Conservation (phyloP, 2,797 vertebrate species). For the Avahi laniger region DNA sequence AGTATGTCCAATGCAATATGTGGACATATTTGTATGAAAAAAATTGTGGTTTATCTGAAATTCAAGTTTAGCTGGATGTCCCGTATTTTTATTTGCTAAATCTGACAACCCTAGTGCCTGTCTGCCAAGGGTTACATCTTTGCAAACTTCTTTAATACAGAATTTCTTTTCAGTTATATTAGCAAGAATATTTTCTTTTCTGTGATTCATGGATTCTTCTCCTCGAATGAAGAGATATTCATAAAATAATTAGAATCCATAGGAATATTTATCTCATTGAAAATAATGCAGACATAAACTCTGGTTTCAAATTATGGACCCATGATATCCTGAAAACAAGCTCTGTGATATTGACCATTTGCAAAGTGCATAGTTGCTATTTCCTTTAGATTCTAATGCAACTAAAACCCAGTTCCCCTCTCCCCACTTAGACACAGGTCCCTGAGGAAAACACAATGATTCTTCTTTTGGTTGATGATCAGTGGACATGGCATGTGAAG, state of each 20-base stretch:
- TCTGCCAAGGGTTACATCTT: background rate
- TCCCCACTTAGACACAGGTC: background rate
- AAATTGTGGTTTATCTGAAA: background rate
- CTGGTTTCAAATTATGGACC: background rate
- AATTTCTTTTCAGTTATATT: background rate
- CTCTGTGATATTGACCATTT: background rate
- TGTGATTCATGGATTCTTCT: background rate
- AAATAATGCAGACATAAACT: background rate
- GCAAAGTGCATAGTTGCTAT: background rate
- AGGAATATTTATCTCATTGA: background rate
- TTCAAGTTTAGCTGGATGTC: background rate
- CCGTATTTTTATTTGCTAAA: background rate
- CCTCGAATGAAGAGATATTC: background rate
- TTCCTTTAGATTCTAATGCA: background rate
- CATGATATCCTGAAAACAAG: background rate
- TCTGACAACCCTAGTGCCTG: background rate
- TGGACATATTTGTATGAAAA: background rate
- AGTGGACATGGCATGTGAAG: constrained; percentile 64
- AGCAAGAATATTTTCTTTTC: background rate
- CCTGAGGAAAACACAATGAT: background rate
- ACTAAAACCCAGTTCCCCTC: background rate
- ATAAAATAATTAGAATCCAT: background rate
- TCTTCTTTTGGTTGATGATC: constrained; percentile 47
- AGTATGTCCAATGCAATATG: background rate
- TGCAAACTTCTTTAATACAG: background rate